Evolutionary conservation across 2,888 invertebrate genomes (phyloP).

Genomic region (Lithophane semibrunnea): DNA sequence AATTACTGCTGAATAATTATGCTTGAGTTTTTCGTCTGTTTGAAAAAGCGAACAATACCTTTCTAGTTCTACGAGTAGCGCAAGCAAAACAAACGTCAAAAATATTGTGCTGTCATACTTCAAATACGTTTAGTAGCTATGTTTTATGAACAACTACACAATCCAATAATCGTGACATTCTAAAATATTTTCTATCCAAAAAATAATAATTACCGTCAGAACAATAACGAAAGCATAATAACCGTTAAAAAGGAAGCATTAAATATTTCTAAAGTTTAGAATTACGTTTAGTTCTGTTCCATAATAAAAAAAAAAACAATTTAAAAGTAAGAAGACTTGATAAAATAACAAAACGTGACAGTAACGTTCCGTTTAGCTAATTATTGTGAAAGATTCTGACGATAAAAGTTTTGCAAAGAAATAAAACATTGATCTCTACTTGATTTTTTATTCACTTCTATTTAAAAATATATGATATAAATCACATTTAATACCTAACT

Average conservation of each 20-base stretch:
- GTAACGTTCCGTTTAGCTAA: constrained; percentile 15
- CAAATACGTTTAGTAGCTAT: constrained; percentile 55
- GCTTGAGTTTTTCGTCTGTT: constrained; percentile 71
- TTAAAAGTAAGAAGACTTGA: too few species aligned
- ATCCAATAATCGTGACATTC: neutral
- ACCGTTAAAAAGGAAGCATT: too few species aligned
- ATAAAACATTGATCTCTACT: constrained; percentile 29
- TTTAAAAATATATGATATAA: neutral
- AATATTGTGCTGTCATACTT: constrained; percentile 63
- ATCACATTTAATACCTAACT: constrained; percentile 10
- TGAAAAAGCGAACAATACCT: constrained; percentile 71
- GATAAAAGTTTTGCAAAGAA: constrained; percentile 8
- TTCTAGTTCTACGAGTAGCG: constrained; percentile 69
- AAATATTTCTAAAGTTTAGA: neutral
- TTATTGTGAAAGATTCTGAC: neutral
- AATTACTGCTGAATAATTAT: constrained; percentile 62
- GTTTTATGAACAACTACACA: neutral
- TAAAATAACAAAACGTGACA: constrained; percentile 42
- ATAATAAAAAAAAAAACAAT: neutral
- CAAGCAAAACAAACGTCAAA: constrained; percentile 80
- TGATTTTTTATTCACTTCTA: constrained; percentile 13
- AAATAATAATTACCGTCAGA: neutral
- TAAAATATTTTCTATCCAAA: neutral
- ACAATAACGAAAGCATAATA: too few species aligned
- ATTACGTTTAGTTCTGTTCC: too few species aligned